Evolutionary conservation across 1,140 invertebrate genomes (phyloP).

Genomic region (Drosophila insularis): DNA sequence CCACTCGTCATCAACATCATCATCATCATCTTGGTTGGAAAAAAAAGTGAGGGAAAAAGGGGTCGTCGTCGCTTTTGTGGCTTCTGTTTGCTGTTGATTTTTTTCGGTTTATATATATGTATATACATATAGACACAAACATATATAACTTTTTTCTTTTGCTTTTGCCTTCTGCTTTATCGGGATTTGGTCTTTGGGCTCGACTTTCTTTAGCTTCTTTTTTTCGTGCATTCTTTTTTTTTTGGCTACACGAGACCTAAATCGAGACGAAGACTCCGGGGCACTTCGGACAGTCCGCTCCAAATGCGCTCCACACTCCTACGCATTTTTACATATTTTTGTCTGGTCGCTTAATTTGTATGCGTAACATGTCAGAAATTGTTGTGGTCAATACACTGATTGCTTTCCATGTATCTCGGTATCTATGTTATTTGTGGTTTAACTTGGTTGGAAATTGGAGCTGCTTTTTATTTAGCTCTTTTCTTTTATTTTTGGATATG

Average conservation of each 20-base stretch:
- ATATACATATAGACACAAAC: neutral
- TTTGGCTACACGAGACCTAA: conserved; percentile 6
- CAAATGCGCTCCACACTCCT: neutral
- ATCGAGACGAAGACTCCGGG: conserved; percentile 16
- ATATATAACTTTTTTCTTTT: conserved; percentile 29
- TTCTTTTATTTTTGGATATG: neutral
- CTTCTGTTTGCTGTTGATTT: conserved; percentile 44
- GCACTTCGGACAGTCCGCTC: neutral
- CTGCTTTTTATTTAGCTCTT: conserved; percentile 7
- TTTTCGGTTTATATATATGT: neutral
- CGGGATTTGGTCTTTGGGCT: conserved; percentile 46
- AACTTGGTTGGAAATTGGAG: conserved; percentile 15
- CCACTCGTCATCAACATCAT: conserved; percentile 17
- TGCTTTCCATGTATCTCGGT: conserved; percentile 76
- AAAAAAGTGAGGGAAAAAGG: neutral
- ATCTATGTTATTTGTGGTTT: conserved; percentile 14
- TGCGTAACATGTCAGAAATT: conserved; percentile 82
- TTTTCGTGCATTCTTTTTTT: neutral
- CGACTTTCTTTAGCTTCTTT: conserved; percentile 24
- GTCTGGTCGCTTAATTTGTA: conserved; percentile 71
- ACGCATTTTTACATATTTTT: conserved; percentile 5
- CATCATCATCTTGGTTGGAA: conserved; percentile 11
- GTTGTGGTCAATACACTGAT: conserved; percentile 81
- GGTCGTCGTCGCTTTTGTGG: conserved; percentile 18
- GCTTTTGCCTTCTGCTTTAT: conserved; percentile 45